phyloP scores from a whole-genome alignment of 2,113 vertebrate genomes.

The Entelurus aequoreus region DNA sequence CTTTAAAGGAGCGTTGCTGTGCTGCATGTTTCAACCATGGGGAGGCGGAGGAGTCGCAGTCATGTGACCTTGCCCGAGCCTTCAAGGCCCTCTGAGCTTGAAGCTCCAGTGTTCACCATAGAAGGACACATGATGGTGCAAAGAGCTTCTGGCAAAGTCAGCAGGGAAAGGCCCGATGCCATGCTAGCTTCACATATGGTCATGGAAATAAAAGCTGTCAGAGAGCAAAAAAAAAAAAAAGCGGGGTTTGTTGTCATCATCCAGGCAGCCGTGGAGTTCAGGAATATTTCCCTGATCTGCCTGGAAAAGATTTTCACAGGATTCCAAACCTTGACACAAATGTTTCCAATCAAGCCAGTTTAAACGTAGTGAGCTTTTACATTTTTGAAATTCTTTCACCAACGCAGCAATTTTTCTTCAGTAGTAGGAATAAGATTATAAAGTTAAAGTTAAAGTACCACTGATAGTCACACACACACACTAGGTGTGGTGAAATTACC shows the following conservation, averaged over 20 bases:
- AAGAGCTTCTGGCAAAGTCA: slow-evolving; percentile 27
- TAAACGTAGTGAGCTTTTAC: neutral
- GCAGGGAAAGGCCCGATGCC: slow-evolving; percentile 11
- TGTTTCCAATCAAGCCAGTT: slow-evolving; percentile 14
- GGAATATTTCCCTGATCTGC: neutral
- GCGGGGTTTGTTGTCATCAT: slow-evolving; percentile 16
- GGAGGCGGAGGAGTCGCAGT: slow-evolving; percentile 18
- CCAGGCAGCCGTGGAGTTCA: neutral
- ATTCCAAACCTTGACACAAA: neutral
- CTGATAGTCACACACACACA: too few relatives aligned
- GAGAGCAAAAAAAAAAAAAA: neutral
- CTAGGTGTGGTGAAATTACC: too few relatives aligned
- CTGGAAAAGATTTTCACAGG: slow-evolving; percentile 1
- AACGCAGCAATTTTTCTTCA: too few relatives aligned
- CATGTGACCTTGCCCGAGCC: slow-evolving; percentile 9
- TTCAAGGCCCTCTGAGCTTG: slow-evolving; percentile 21
- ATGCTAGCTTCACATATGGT: slow-evolving; percentile 17
- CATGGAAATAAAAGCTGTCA: neutral
- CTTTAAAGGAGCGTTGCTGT: neutral
- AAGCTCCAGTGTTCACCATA: slow-evolving; percentile 37
- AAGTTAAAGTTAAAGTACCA: too few relatives aligned
- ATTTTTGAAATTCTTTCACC: too few relatives aligned
- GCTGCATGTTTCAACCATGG: slow-evolving; percentile 30
- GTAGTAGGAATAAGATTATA: too few relatives aligned
- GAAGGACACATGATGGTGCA: slow-evolving; percentile 32